Percentiles rank a stretch among this genome's conserved stretches.
These are phyloP conservation scores for Phortica okadai DNA, from an alignment of 2,888 invertebrate genomes.

Conservation along the genomic window DNA sequence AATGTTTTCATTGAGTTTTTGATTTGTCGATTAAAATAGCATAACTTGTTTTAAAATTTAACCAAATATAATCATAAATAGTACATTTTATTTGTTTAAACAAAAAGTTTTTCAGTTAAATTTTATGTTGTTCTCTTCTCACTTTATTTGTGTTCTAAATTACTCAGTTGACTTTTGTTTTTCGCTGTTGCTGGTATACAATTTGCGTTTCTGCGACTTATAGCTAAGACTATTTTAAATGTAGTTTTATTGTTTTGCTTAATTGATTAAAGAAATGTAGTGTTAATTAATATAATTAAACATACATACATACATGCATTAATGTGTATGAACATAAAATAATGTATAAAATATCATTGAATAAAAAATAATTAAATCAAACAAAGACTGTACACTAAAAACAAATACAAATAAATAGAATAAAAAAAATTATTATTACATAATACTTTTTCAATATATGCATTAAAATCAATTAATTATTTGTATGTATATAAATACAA, in stretches of 20 bases:
- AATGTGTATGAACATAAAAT: background rate
- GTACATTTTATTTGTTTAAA: too few relatives aligned
- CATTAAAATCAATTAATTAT: constrained; percentile 22
- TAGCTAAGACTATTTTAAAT: constrained; percentile 13
- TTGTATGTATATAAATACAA: constrained; percentile 7
- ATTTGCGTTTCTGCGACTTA: constrained; percentile 16
- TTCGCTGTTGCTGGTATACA: constrained; percentile 16
- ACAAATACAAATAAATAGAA: background rate
- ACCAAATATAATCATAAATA: too few relatives aligned
- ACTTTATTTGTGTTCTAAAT: constrained; percentile 16
- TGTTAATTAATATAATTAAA: constrained; percentile 32
- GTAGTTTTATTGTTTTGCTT: background rate
- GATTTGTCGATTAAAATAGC: too few relatives aligned
- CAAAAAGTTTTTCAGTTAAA: too few relatives aligned
- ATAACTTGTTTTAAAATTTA: too few relatives aligned
- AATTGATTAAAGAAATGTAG: constrained; percentile 18
- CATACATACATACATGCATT: constrained; percentile 8
- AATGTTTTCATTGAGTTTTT: too few relatives aligned
- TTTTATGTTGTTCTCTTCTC: too few relatives aligned
- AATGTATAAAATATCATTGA: background rate
- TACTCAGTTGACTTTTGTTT: constrained; percentile 10
- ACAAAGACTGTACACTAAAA: constrained; percentile 13
- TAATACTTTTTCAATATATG: background rate
- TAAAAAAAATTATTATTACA: background rate
- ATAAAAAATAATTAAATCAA: constrained; percentile 9